Conservation (phyloP, 1,140 invertebrate species). For the Penaeus japonicus region DNA sequence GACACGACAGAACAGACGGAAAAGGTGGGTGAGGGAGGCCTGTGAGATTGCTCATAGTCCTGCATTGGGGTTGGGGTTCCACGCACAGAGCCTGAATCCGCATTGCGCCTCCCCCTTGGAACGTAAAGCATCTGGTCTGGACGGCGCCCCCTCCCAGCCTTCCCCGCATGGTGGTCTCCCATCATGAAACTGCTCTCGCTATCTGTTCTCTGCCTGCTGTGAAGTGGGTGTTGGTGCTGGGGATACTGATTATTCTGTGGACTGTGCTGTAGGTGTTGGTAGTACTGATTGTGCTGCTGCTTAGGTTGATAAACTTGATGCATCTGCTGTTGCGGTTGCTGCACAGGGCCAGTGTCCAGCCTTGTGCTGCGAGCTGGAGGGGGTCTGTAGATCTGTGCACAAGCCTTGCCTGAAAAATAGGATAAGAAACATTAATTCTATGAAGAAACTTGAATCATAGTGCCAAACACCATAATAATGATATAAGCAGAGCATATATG, state of each 20-base stretch:
- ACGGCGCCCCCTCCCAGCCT: constrained; percentile 21
- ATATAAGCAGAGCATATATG: no score
- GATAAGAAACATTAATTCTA: not conserved
- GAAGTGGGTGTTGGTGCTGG: not conserved
- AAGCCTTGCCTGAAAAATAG: constrained; percentile 31
- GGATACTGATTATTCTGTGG: not conserved
- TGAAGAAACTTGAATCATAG: no score
- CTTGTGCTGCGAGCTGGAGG: constrained; percentile 36
- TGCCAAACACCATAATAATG: no score
- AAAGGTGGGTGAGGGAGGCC: constrained; percentile 39
- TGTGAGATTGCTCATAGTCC: constrained; percentile 9
- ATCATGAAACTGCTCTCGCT: constrained; percentile 37
- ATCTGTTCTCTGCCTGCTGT: constrained; percentile 37
- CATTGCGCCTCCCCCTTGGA: constrained; percentile 29
- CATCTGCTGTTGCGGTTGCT: not conserved
- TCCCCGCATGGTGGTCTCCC: not conserved
- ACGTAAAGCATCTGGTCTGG: constrained; percentile 42
- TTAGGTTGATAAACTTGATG: not conserved
- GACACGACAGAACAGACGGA: constrained; percentile 54
- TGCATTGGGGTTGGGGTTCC: constrained; percentile 42
- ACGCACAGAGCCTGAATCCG: not conserved
- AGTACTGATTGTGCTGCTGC: not conserved
- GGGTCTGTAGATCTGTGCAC: constrained; percentile 48
- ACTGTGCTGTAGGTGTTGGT: not conserved
- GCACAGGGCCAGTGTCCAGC: not conserved